A percentile compares a stretch with the other conserved stretches of the same genome.
Evolutionary conservation across 2,113 vertebrate species (phyloP).

Genomic region (Garra rufa): DNA sequence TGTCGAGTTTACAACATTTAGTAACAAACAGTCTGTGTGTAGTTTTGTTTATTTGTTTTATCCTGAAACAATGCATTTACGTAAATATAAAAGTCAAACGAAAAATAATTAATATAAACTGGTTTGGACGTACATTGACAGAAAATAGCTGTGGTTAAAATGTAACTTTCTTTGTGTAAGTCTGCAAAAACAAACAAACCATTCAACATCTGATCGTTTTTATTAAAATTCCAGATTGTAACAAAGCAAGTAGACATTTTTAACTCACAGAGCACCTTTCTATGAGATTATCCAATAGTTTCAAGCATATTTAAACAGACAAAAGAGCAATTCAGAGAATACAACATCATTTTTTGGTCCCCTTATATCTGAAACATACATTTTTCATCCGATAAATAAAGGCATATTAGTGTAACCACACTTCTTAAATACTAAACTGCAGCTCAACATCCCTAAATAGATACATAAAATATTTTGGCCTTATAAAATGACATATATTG

Average conservation of each 20-base stretch:
- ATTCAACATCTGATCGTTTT: not conserved
- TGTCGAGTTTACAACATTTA: not conserved
- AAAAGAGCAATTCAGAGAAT: not conserved
- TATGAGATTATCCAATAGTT: not conserved
- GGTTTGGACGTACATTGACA: not conserved
- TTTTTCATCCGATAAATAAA: not conserved
- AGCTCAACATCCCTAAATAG: not conserved
- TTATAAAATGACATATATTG: not conserved
- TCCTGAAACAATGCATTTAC: not conserved
- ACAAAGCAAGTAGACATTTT: not conserved
- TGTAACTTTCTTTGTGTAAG: no score
- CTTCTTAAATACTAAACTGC: not conserved
- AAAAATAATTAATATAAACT: not conserved
- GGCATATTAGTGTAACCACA: not conserved
- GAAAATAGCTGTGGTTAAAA: not conserved
- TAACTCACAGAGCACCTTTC: not conserved
- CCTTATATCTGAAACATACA: not conserved
- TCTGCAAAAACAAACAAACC: not conserved
- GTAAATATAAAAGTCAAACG: not conserved
- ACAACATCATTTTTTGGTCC: slow-evolving; percentile 4
- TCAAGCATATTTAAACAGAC: not conserved
- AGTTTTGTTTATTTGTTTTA: not conserved
- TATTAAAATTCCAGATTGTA: not conserved
- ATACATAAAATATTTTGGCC: not conserved
- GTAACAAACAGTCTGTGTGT: no score